A percentile compares a stretch with the other conserved stretches of the same genome.
phyloP scores from a whole-genome alignment of 1,140 invertebrate genomes.

The Ptiloglossa arizonensis region DNA sequence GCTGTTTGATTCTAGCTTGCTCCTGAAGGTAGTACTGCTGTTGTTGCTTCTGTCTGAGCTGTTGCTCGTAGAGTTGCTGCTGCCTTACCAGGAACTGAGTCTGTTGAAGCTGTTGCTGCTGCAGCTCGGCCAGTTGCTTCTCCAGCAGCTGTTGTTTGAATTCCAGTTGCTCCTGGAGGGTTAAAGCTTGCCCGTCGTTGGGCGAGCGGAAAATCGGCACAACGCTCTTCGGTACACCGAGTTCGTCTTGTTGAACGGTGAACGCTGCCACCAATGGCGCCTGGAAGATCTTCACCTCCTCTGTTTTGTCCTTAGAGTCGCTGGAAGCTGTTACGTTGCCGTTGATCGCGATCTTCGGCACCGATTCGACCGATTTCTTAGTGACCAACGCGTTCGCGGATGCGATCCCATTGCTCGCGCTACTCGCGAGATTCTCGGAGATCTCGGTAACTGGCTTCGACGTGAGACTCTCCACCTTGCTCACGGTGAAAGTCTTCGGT shows the following conservation, averaged over 20 bases:
- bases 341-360: conserved; percentile 62
- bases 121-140: conserved; percentile 86
- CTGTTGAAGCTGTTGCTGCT: conserved; percentile 87
- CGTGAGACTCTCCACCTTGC: conserved; percentile 58
- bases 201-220: conserved; percentile 84
- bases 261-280: conserved; percentile 91
- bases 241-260: conserved; percentile 90
- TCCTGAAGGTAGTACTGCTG: conserved; percentile 81
- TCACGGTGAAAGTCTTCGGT: conserved; percentile 37
- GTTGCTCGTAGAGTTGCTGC: conserved; percentile 83
- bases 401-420: conserved; percentile 73
- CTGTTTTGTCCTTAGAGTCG: conserved; percentile 69
- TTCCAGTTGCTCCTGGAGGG: conserved; percentile 84
- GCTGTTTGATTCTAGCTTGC: conserved; percentile 78
- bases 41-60: conserved; percentile 79
- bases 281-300: conserved; percentile 90
- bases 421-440: conserved; percentile 69
- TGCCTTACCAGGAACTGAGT: conserved; percentile 85
- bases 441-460: conserved; percentile 56
- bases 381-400: conserved; percentile 68
- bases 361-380: conserved; percentile 72
- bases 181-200: conserved; percentile 73
- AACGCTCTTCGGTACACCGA: conserved; percentile 88
- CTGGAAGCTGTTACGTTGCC: conserved; percentile 67
- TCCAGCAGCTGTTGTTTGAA: conserved; percentile 87